Evolutionary conservation across 1,140 invertebrate species (phyloP).

Genomic region (Drosophila repletoides): DNA sequence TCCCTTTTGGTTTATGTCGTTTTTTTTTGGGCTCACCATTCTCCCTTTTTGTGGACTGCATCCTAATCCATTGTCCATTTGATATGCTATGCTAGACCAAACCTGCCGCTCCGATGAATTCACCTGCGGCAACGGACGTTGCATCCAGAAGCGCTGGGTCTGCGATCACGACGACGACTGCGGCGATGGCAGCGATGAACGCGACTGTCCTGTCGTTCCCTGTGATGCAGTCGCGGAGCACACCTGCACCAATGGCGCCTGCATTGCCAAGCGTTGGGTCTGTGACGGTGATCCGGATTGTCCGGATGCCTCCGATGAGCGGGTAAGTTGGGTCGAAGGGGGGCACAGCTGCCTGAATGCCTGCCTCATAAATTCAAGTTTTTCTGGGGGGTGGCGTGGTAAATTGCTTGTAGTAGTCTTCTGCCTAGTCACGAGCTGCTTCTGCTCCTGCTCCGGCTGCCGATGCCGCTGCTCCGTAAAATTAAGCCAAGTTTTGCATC

Average conservation of each 20-base stretch:
- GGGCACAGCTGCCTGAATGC: slow-evolving; percentile 28
- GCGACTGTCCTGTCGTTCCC: slow-evolving; percentile 87
- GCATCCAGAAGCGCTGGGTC: slow-evolving; percentile 93
- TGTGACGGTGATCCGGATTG: slow-evolving; percentile 95
- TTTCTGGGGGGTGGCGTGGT: slow-evolving; percentile 11
- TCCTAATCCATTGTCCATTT: slow-evolving; percentile 41
- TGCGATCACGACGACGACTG: slow-evolving; percentile 96
- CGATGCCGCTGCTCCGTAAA: neutral
- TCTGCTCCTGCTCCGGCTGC: neutral
- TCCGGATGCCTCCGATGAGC: slow-evolving; percentile 90
- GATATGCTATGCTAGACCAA: slow-evolving; percentile 86
- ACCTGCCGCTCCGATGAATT: slow-evolving; percentile 94
- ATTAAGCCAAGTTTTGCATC: neutral
- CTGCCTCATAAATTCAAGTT: slow-evolving; percentile 59
- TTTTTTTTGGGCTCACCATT: slow-evolving; percentile 16
- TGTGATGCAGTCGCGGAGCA: slow-evolving; percentile 88
- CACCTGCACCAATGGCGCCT: slow-evolving; percentile 87
- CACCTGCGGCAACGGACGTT: slow-evolving; percentile 93
- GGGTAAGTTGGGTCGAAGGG: slow-evolving; percentile 82
- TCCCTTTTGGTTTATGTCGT: slow-evolving; percentile 27
- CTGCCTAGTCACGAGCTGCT: too few species aligned
- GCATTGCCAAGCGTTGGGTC: slow-evolving; percentile 89
- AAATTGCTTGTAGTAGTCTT: slow-evolving; percentile 18
- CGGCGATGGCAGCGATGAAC: slow-evolving; percentile 91
- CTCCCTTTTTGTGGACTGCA: neutral